Evolutionary conservation across 2,797 vertebrate species (phyloP).

Genomic region (Champsocephalus esox): DNA sequence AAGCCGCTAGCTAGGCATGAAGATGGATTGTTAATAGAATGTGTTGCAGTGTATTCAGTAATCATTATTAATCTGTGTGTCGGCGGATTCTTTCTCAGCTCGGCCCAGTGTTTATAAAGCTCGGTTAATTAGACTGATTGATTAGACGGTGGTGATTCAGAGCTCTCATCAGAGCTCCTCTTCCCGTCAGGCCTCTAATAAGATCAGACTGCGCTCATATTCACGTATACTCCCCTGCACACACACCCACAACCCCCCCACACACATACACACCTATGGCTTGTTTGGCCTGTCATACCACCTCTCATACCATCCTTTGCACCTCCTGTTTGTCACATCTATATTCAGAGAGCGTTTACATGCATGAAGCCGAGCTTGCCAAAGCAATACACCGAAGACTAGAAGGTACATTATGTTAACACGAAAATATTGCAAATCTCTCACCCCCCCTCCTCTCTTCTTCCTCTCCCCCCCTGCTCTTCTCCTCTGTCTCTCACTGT

Average conservation of each 20-base stretch:
- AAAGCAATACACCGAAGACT: constrained; percentile 65
- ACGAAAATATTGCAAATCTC: constrained; percentile 71
- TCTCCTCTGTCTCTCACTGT: constrained; percentile 52
- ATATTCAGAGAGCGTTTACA: constrained; percentile 71
- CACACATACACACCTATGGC: constrained; percentile 14
- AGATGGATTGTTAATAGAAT: constrained; percentile 78
- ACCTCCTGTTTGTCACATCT: constrained; percentile 67
- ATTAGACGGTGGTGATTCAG: constrained; percentile 79
- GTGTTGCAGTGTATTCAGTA: constrained; percentile 77
- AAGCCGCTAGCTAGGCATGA: constrained; percentile 54
- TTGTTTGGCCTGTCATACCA: constrained; percentile 65
- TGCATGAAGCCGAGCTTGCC: constrained; percentile 65
- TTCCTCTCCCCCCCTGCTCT: constrained; percentile 5
- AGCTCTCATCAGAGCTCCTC: constrained; percentile 73
- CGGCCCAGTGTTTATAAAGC: constrained; percentile 77
- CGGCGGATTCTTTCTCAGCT: constrained; percentile 72
- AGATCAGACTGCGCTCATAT: constrained; percentile 75
- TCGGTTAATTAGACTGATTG: constrained; percentile 83
- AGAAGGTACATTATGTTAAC: constrained; percentile 72
- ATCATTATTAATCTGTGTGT: constrained; percentile 83
- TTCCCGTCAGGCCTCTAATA: constrained; percentile 75
- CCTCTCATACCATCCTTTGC: constrained; percentile 58
- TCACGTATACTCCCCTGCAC: constrained; percentile 44
- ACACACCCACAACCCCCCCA: constrained; percentile 9
- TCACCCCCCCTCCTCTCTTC: constrained; percentile 16